Conservation (phyloP, 2,888 invertebrate species). For the Strigamia crassipes region DNA sequence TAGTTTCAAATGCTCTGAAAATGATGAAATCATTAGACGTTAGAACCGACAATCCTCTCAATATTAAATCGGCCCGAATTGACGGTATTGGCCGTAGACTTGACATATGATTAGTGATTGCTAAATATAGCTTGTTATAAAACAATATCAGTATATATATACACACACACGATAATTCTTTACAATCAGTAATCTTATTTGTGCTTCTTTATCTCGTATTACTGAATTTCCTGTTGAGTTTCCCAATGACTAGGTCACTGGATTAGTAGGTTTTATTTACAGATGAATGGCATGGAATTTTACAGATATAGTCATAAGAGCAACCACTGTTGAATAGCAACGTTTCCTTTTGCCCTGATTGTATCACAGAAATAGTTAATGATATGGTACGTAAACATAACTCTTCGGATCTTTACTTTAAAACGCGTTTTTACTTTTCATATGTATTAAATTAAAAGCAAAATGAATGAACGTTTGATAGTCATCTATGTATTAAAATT, state of each 20-base stretch:
- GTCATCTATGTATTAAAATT: too few relatives aligned
- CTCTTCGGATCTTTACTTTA: not conserved
- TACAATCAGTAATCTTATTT: conserved; percentile 3
- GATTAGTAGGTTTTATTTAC: conserved; percentile 42
- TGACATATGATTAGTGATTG: not conserved
- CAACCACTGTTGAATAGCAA: conserved; percentile 29
- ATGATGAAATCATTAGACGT: conserved; percentile 87
- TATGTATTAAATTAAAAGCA: too few relatives aligned
- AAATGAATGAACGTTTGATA: too few relatives aligned
- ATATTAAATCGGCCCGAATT: not conserved
- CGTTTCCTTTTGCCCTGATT: conserved; percentile 39
- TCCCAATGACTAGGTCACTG: conserved; percentile 38
- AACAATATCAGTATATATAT: not conserved
- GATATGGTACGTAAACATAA: conserved; percentile 38
- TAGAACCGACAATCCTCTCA: conserved; percentile 50
- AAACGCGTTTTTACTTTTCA: not conserved
- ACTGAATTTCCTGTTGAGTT: conserved; percentile 21
- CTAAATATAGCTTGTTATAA: not conserved
- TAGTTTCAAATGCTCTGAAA: conserved; percentile 83
- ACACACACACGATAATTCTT: not conserved
- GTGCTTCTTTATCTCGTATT: conserved; percentile 1
- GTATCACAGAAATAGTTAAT: conserved; percentile 21
- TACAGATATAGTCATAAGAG: conserved; percentile 29
- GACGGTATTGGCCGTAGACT: not conserved
- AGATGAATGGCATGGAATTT: conserved; percentile 15